These are phyloP conservation scores for Pachypanchax playfairii DNA, from an alignment of 2,113 vertebrate species.

Conservation along the genomic window DNA sequence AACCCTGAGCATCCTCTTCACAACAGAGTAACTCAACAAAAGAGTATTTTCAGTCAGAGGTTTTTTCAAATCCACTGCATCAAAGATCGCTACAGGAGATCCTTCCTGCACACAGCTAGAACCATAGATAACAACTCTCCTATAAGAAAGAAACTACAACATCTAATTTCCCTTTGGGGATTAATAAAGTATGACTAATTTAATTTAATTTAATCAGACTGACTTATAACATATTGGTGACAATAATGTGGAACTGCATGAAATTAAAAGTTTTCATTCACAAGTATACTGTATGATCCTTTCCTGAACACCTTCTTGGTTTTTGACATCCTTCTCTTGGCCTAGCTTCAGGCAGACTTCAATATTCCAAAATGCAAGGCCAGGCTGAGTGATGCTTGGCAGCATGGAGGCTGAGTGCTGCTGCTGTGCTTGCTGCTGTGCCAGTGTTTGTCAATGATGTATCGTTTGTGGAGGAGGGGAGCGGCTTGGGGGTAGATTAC, in stretches of 20 bases:
- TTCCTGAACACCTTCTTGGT: slow-evolving; percentile 2
- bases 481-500: slow-evolving; percentile 60
- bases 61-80: no score
- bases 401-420: slow-evolving; percentile 34
- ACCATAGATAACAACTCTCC: no score
- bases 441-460: slow-evolving; percentile 69
- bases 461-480: slow-evolving; percentile 53
- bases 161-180: no score
- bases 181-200: no score
- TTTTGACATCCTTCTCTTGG: slow-evolving; percentile 20
- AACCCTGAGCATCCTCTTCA: no score
- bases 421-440: slow-evolving; percentile 56
- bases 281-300: not conserved
- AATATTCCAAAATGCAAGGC: slow-evolving; percentile 32
- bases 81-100: no score
- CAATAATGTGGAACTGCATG: slow-evolving; percentile 25
- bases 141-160: no score
- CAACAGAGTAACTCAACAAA: no score
- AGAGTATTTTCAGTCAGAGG: no score
- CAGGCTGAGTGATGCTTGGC: slow-evolving; percentile 25
- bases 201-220: no score
- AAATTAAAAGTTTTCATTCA: slow-evolving; percentile 12
- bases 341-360: slow-evolving; percentile 18
- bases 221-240: slow-evolving; percentile 8
- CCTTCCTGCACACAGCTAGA: no score